A percentile compares a stretch with the other conserved stretches of the same genome.
Conservation (phyloP, 2,888 invertebrate species). For the Panorpa germanica region DNA sequence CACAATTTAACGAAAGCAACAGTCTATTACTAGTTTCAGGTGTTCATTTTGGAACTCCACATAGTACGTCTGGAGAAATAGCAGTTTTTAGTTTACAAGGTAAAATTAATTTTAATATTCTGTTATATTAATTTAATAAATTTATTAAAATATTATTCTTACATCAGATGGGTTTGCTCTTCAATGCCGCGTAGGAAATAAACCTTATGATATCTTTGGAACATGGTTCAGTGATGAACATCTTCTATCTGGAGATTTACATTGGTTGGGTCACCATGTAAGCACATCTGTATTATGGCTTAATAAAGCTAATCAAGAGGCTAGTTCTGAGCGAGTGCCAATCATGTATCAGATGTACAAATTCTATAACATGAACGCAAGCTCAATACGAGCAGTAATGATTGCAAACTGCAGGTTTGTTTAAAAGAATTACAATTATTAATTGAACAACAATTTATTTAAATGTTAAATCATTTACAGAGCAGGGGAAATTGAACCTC, state of each 20-base stretch:
- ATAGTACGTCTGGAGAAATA: slow-evolving; percentile 70
- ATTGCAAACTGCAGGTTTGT: slow-evolving; percentile 48
- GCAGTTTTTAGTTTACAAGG: slow-evolving; percentile 63
- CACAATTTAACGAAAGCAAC: slow-evolving; percentile 68
- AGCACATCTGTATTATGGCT: slow-evolving; percentile 60
- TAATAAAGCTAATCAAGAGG: slow-evolving; percentile 66
- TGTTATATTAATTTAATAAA: slow-evolving; percentile 9
- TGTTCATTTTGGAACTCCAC: slow-evolving; percentile 57
- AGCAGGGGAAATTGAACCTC: too few relatives aligned
- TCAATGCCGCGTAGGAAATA: slow-evolving; percentile 57
- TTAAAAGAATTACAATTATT: slow-evolving; percentile 18
- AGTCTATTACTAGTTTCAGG: slow-evolving; percentile 66
- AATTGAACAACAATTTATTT: slow-evolving; percentile 17
- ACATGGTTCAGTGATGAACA: slow-evolving; percentile 76
- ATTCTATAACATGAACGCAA: slow-evolving; percentile 65
- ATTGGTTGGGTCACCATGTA: slow-evolving; percentile 57
- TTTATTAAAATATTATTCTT: slow-evolving; percentile 1
- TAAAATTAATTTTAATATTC: slow-evolving; percentile 18
- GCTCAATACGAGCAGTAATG: slow-evolving; percentile 58
- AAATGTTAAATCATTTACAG: slow-evolving; percentile 18
- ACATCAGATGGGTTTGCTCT: slow-evolving; percentile 42
- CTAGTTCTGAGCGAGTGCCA: slow-evolving; percentile 58
- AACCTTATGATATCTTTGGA: slow-evolving; percentile 75
- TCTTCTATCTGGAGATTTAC: slow-evolving; percentile 61
- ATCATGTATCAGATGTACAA: slow-evolving; percentile 51